These are phyloP conservation scores for Papilio machaon DNA, from an alignment of 1,140 invertebrate genomes.

Conservation along the genomic window DNA sequence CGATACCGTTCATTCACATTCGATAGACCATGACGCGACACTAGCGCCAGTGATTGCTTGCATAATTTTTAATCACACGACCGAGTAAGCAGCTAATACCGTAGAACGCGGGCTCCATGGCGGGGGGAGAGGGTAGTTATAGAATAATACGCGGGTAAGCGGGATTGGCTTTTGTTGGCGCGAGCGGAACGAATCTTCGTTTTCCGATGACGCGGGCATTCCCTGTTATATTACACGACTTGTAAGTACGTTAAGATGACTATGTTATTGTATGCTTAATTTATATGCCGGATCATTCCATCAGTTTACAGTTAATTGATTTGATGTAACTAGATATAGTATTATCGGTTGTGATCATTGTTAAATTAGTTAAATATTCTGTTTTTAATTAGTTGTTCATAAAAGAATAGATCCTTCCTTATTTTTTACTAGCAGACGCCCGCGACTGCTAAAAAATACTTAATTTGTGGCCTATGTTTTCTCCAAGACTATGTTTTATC, in stretches of 20 bases:
- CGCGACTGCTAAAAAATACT: no score
- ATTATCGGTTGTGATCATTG: no score
- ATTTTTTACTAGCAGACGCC: no score
- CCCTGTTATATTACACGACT: conserved; percentile 41
- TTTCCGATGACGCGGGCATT: conserved; percentile 44
- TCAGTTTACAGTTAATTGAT: background rate
- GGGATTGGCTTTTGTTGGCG: conserved; percentile 56
- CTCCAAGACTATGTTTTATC: no score
- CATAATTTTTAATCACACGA: conserved; percentile 81
- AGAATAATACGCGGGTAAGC: conserved; percentile 54
- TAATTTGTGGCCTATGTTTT: no score
- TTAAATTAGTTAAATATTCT: no score
- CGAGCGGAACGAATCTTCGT: conserved; percentile 55
- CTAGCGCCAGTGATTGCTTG: conserved; percentile 56
- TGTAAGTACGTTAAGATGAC: conserved; percentile 37
- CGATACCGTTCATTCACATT: conserved; percentile 17
- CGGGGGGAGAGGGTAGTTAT: conserved; percentile 62
- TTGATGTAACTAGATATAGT: background rate
- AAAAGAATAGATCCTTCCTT: no score
- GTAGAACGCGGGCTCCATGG: conserved; percentile 58
- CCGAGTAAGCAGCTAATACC: conserved; percentile 76
- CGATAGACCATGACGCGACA: background rate
- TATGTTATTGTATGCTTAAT: conserved; percentile 23
- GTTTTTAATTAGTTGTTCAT: no score
- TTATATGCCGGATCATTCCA: background rate